A percentile compares a stretch with the other conserved stretches of the same genome.
These are phyloP conservation scores for Rhaphigaster nebulosa DNA, from an alignment of 2,888 invertebrate species.

Conservation along the genomic window DNA sequence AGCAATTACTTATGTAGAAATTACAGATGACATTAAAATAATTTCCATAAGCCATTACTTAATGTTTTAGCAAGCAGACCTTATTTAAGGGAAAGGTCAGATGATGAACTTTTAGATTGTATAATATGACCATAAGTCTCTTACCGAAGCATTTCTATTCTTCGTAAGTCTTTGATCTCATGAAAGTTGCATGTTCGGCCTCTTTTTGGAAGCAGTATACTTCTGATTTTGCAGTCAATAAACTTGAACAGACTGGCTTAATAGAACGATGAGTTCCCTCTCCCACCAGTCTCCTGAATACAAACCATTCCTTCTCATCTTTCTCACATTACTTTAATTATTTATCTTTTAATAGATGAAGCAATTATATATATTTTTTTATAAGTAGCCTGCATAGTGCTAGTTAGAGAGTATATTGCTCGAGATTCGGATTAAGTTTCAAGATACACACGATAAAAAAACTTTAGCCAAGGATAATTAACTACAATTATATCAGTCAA, in stretches of 20 bases:
- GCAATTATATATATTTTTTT: too few species aligned
- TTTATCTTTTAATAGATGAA: background rate
- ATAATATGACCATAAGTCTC: conserved; percentile 49
- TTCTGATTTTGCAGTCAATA: conserved; percentile 44
- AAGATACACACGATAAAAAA: too few species aligned
- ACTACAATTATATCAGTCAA: too few species aligned
- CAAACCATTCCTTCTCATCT: background rate
- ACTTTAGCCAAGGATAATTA: too few species aligned
- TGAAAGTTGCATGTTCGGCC: conserved; percentile 35
- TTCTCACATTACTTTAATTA: background rate
- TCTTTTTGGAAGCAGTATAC: conserved; percentile 48
- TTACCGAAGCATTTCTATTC: conserved; percentile 29
- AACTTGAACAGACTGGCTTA: conserved; percentile 43
- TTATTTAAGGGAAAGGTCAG: conserved; percentile 37
- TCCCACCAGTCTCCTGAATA: background rate
- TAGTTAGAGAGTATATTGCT: too few species aligned
- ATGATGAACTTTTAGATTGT: conserved; percentile 44
- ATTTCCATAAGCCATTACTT: conserved; percentile 7
- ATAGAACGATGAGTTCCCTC: conserved; percentile 32
- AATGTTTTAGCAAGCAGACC: conserved; percentile 32
- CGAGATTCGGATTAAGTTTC: too few species aligned
- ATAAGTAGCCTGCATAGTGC: too few species aligned
- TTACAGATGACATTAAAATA: background rate
- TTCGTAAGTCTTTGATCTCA: conserved; percentile 40
- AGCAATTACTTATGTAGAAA: background rate